A percentile compares a stretch with the other conserved stretches of the same genome.
These are phyloP conservation scores for Isaurus tuberculatus DNA, from an alignment of 92 coral and sea anemone genomes.

Conservation along the genomic window DNA sequence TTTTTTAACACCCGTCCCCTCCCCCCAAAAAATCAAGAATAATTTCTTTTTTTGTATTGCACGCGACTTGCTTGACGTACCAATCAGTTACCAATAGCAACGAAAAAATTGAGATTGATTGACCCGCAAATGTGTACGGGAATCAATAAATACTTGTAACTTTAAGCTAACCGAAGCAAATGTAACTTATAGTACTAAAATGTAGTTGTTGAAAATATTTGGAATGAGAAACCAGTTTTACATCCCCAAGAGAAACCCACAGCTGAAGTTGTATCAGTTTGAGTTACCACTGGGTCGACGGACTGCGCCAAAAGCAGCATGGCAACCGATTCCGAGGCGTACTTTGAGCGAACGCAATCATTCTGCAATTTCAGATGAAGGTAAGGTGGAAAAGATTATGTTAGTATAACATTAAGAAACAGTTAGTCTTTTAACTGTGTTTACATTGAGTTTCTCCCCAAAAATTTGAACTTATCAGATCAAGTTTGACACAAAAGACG, in stretches of 20 bases:
- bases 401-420: background rate
- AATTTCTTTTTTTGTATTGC: too few species aligned
- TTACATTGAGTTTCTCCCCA: background rate
- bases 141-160: background rate
- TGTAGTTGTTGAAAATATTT: background rate
- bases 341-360: background rate
- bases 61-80: slow-evolving; percentile 7
- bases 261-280: slow-evolving; percentile 25
- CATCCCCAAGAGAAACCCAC: slow-evolving; percentile 7
- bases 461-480: background rate
- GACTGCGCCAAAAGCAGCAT: background rate
- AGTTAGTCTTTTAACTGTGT: background rate
- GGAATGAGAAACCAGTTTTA: slow-evolving; percentile 5
- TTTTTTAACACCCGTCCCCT: too few species aligned
- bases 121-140: background rate
- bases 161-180: background rate
- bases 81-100: slow-evolving; percentile 13
- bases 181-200: background rate
- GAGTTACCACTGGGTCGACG: slow-evolving; percentile 19
- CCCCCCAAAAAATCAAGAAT: too few species aligned
- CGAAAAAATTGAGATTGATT: slow-evolving; percentile 1
- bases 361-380: slow-evolving; percentile 26
- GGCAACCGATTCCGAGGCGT: background rate
- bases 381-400: background rate
- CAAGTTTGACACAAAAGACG: background rate